phyloP scores from a whole-genome alignment of 2,888 invertebrate genomes.

The Electrophaes corylata region DNA sequence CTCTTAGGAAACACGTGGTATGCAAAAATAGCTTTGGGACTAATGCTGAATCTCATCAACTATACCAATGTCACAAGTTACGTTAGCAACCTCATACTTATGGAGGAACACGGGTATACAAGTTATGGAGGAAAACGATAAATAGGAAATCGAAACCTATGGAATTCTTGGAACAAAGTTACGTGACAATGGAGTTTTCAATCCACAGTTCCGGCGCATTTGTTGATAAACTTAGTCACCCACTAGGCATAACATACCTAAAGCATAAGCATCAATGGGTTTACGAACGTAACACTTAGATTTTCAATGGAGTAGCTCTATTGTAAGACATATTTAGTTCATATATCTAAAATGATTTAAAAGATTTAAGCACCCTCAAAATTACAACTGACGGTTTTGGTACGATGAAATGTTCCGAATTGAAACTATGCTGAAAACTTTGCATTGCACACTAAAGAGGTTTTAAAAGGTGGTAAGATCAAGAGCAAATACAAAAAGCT shows the following conservation, averaged over 20 bases:
- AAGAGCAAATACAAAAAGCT: slow-evolving; percentile 19
- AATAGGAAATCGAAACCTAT: slow-evolving; percentile 1
- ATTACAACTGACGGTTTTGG: too few relatives aligned
- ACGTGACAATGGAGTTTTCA: slow-evolving; percentile 22
- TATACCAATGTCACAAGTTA: too few relatives aligned
- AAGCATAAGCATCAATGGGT: background rate
- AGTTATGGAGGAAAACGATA: background rate
- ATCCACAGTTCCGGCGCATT: slow-evolving; percentile 12
- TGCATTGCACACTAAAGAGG: background rate
- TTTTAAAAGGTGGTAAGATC: background rate
- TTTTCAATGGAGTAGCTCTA: background rate
- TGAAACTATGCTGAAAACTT: background rate
- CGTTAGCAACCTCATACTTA: background rate
- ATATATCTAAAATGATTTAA: too few relatives aligned
- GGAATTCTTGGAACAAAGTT: slow-evolving; percentile 18
- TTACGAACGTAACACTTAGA: background rate
- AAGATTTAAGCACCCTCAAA: too few relatives aligned
- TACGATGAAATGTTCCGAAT: background rate
- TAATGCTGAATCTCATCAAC: background rate
- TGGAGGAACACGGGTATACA: too few relatives aligned
- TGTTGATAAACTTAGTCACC: slow-evolving; percentile 26
- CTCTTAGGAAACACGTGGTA: too few relatives aligned
- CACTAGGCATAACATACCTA: slow-evolving; percentile 6
- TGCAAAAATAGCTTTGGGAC: background rate
- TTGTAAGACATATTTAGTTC: background rate